Base-by-base conservation (phyloP, 2,113 vertebrate genomes). In the Scophthalmus maximus region DNA sequence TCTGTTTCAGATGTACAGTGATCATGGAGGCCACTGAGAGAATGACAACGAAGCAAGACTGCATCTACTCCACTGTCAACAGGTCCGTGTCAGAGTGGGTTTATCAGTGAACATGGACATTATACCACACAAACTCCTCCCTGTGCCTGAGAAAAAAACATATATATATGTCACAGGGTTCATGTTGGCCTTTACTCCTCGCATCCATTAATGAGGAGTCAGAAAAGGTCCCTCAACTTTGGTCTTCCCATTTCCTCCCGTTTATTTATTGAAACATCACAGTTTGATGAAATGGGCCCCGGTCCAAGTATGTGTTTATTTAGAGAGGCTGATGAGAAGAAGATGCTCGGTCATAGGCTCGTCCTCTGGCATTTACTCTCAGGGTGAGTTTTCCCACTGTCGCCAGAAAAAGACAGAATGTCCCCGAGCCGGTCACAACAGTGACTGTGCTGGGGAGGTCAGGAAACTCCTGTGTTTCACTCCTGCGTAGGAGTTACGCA, bases 11-110 rank as follows among this genome's bases (percentile, higher is more conserved):
- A 92, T 89, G 80, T 83, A 36, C 84, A 58, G 81, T 74, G 78
- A 88, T 78, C 69, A 92, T 83, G 91, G 85, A 70, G 34, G 38
- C 73, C 87, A 78, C 87, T 95, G 89, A 94, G 92, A 94, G 76
- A 77, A 95, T 96, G 95, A 94, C 91, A 78, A 83, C 90, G 26
- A 87, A 77, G 78, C 65, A 86, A 73, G 88, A 78, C 85, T 82
- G 60, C 76, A 82, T 90, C 88, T 91, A 84, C 90, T 87, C 78
- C 66, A 56, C 81, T 42, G 46, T 76, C 82, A 84, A 90, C 91
- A 95, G 92, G 95, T 96, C 80, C 87, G 93, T 73, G 66, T 42
- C 10, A 46, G 15, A 27, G 3, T 1, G 10, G 47, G 14, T 50
- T 53, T 26, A 55, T 32, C 4, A 63, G 22, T 4, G 20, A 9